Evolutionary conservation across 2,888 invertebrate species (phyloP), one percentile per base, ranked within the genome.

Genomic region (Monopis laevigella): DNA sequence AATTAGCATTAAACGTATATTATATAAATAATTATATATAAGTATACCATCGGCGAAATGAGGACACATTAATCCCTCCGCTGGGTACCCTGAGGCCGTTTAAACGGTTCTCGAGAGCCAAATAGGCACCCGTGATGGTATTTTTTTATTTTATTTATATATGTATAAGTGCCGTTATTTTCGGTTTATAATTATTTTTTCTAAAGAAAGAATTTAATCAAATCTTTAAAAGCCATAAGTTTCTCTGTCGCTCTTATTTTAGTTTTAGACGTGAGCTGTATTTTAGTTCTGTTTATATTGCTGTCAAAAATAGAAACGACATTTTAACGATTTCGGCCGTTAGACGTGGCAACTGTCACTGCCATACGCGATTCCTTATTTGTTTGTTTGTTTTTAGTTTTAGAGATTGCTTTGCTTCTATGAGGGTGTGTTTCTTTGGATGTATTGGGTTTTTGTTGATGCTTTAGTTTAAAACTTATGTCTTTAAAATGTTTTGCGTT

Each of bases 231-330:
- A 21, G 24, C 6, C 28, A n/a, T 11, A 7, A 28, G 17, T 32
- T 13, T 21, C 6, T 24, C 24, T 7, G 24, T 24, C 10, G 6
- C 24, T 24, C 24, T 7, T 18, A 12, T 3, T 11, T 34, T 21
- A 21, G 36, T 36, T 16, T 32, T 36, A 21, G 36, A 36, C 36
- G 36, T 11, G 19, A 10, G 19, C 21, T 36, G n/a, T 36, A 36
- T 36, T 36, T 36, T 21, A 21, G 36, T 12, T 43, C 41, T 14
- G 29, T 43, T 43, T 43, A 34, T 30, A 40, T 24, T 24, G 39
- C 38, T 29, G 27, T 36, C 32, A 30, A 43, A 46, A 46, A 45
- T 45, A 43, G 40, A 39, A 13, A 21, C 10, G 36, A 42, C 34
- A 41, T 40, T 45, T 36, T 39, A 39, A 39, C 34, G 26, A 40